Evolutionary conservation across 37 sponge, comb jelly and placozoan species (phyloP), one percentile per base, ranked within the genome.

Genomic region (Cliona cf. orientalis): DNA sequence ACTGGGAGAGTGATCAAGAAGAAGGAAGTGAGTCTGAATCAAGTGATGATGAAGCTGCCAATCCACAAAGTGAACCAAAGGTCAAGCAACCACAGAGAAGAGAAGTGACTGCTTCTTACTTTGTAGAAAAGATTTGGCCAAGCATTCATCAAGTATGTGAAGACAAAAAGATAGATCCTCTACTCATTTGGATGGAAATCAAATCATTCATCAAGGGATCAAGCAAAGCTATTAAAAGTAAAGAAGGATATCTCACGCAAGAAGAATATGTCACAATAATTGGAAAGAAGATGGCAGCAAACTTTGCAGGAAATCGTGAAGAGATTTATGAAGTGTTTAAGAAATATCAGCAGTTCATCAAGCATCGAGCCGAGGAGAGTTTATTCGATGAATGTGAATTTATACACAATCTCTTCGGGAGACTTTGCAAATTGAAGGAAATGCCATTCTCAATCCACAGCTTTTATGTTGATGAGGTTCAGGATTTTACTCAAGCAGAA

Each of bases 401-500:
- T 9, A 67, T 86, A 9, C 67, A 67, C 58, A 23, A 82, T 66
- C 29, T 93, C 22, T 88, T 62, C 60, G 0, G 34, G 31, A 43
- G 86, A 6, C 89, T 92, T 1, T 68, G 40, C 3, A 32, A 58
- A 6, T 3, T 71, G 14, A 41, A 62, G 28, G 83, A 86, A 7
- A 36, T 87, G 1, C 57, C 66, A 7, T 87, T 84, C 74, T 69
- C 66, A 0, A 22, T 91, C 11, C 89, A 94, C 45, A 37, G 71
- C 44, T 34, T 94, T 14, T 94, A 91, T 58, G 75, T 94, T 62
- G 95, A 94, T 57, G 95, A 94, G 39, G 90, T 88, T 0, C 94
- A 94, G 62, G 94, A 94, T 46, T 94, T 94, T 77, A 94, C 94
- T 34, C 87, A 94, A 72, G 94, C 91, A 62, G 95, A 94, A 34